Percentiles rank a stretch among this genome's conserved stretches.
Conservation (phyloP, 2,888 invertebrate species). For the Lasius platythorax region DNA sequence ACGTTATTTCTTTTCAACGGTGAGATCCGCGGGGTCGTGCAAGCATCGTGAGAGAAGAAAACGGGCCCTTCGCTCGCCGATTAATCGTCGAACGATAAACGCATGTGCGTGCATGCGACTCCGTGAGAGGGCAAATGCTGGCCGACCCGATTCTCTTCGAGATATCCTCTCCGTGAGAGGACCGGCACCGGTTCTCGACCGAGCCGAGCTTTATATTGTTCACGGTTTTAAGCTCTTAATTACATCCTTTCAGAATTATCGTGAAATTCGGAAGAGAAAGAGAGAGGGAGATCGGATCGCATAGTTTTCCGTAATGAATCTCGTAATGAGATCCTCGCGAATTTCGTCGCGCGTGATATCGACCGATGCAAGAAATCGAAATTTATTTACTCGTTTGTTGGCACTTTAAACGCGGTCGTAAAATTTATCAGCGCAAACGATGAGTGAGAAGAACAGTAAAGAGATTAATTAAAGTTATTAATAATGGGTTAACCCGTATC, state of each 20-base stretch:
- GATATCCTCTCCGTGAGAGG: background rate
- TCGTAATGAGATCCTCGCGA: constrained; percentile 4
- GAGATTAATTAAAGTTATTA: constrained; percentile 1
- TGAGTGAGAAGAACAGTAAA: background rate
- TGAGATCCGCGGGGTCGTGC: background rate
- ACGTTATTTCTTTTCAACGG: constrained; percentile 30
- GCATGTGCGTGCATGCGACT: background rate
- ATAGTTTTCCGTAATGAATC: background rate
- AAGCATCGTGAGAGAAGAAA: constrained; percentile 4
- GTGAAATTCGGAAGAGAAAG: background rate
- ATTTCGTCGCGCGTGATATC: background rate
- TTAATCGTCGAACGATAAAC: constrained; percentile 28
- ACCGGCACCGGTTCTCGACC: background rate
- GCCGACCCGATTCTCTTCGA: constrained; percentile 28
- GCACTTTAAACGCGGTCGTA: background rate
- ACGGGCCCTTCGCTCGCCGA: background rate
- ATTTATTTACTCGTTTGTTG: background rate
- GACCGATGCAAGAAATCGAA: background rate
- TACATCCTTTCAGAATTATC: constrained; percentile 53
- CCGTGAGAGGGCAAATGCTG: constrained; percentile 48
- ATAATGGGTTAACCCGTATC: constrained; percentile 6
- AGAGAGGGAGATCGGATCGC: background rate
- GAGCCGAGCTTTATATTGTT: constrained; percentile 55
- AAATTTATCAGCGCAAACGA: background rate
- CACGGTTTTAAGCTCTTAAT: constrained; percentile 73